Evolutionary conservation across 2,888 invertebrate species (phyloP), one percentile per base, ranked within the genome.

Genomic region (Sarcophaga carnaria): DNA sequence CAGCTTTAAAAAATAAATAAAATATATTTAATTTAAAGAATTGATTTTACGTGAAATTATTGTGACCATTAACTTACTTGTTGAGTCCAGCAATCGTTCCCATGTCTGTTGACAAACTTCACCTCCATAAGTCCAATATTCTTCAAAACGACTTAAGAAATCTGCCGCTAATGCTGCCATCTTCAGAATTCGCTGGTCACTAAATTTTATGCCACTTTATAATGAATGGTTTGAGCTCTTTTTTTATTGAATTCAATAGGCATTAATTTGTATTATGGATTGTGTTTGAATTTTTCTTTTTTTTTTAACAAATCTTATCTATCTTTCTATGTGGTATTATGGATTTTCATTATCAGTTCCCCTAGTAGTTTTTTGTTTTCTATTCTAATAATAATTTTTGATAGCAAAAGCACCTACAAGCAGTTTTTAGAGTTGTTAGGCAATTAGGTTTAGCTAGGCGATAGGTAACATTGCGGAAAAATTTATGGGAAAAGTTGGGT

Each of bases 341-440:
- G 54, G 54, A 11, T 66, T 47, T 25, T 25, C 47, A 54, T 76
- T 66, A 76, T 76, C 66, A 59, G 64, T 22, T 6, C 8, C 45
- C 12, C 6, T 49, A n/a, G n/a, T 27, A 63, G 64, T n/a, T 74
- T 74, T 59, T 96, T 95, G 4, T 94, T 94, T 89, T 88, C 4
- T 17, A 12, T 54, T 54, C 17, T 14, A 14, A 3, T 54, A 37
- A 37, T 37, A 37, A 37, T 37, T 37, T 8, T 37, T 37, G 37
- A 37, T 37, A 37, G 37, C 37, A 8, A 8, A 37, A 37, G 37
- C 37, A 54, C 10, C 54, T 54, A 54, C 17, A 54, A 4, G 5
- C 14, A 12, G 14, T 54, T 54, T 14, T 5, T 14, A 54, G 17
- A 4, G 54, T 14, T 54, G 12, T 12, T 17, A 17, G 54, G 17